Conservation (phyloP, 2,113 vertebrate genomes). For the Cyanoliseus patagonus region DNA sequence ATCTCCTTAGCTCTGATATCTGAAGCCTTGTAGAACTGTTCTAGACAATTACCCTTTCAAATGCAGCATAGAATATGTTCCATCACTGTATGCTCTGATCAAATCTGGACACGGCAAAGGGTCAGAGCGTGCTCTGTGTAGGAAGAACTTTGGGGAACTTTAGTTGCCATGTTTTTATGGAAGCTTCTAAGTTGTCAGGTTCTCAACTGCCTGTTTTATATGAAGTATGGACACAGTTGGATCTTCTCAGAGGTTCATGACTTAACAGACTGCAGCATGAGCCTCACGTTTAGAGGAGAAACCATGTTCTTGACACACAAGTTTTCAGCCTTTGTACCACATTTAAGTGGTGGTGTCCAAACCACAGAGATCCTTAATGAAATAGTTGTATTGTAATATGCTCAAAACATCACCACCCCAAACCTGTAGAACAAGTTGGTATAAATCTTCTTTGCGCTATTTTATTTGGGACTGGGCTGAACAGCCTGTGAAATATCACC, state of each 20-base stretch:
- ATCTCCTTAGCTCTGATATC: background rate
- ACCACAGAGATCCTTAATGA: background rate
- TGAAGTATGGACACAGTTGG: background rate
- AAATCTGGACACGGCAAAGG: background rate
- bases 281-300: background rate
- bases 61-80: background rate
- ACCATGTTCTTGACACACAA: background rate
- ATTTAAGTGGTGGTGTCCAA: background rate
- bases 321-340: background rate
- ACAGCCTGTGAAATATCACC: background rate
- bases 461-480: background rate
- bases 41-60: background rate
- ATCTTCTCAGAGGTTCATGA: background rate
- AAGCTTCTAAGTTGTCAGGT: background rate
- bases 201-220: background rate
- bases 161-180: accelerated
- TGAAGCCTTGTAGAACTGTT: background rate
- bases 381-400: background rate
- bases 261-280: background rate
- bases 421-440: background rate
- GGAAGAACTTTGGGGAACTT: background rate
- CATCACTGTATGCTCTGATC: background rate
- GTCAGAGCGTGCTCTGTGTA: background rate
- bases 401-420: background rate
- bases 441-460: background rate